Evolutionary conservation across 2,797 vertebrate genomes (phyloP), one percentile per base, ranked within the genome.

Genomic region (Intellagama lesueurii): DNA sequence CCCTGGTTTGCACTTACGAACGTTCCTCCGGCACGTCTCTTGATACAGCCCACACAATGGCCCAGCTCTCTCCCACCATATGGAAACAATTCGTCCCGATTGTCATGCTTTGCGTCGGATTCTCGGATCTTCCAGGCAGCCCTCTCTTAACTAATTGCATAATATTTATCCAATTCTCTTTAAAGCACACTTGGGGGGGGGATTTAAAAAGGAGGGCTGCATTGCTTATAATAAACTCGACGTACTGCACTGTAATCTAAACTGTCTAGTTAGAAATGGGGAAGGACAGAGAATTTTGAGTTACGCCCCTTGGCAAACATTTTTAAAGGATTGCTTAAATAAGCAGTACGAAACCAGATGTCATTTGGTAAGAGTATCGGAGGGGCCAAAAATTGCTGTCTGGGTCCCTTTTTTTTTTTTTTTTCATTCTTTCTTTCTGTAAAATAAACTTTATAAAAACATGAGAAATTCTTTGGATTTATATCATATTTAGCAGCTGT

Each of bases 401-500:
- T 97, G 96, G 97, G 96, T 97, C 93, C 91, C 40, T 40, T 40
- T 40, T 97, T 97, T 97, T 91, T 89, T 84, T 86, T 93, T 94
- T 92, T 86, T 92, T 95, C 95, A 85, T 73, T 83, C 93, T 93
- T 49, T 96, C 97, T 97, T 89, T 90, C 87, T 90, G 94, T 94
- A 92, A 86, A 94, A 90, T 17, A 90, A 82, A 90, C 96, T 97
- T 97, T 97, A 96, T 96, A 96, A 97, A 97, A 97, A 97, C 97
- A 97, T 94, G 96, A 97, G 96, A 97, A 97, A 97, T 98, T 98
- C 96, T 96, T 96, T 97, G 97, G 96, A 98, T 98, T 98, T 98
- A 98, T 97, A 97, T 98, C 96, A 97, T 97, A 97, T 98, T 98
- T 97, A 96, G 96, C 97, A 97, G 97, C 97, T 97, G 97, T 95